Evolutionary conservation across 1,140 invertebrate genomes (phyloP).

Genomic region (Eriosoma lanigerum): DNA sequence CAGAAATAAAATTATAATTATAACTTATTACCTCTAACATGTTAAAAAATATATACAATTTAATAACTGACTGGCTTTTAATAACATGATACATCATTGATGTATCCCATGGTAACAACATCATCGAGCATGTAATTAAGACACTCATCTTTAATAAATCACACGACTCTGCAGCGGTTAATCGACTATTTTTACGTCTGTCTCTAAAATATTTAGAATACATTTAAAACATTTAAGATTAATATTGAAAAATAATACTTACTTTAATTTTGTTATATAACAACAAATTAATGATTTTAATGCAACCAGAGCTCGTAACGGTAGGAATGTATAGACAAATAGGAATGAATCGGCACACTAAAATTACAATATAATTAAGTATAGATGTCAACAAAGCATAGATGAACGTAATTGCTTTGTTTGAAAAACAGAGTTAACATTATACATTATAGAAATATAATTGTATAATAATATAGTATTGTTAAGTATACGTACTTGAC

Average conservation of each 20-base stretch:
- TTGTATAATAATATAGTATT: not conserved
- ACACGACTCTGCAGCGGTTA: constrained; percentile 92
- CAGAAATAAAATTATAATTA: not conserved
- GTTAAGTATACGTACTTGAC: constrained; percentile 64
- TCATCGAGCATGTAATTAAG: constrained; percentile 77
- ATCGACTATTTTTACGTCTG: constrained; percentile 56
- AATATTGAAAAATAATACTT: constrained; percentile 56
- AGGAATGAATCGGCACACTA: constrained; percentile 97
- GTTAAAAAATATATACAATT: constrained; percentile 99
- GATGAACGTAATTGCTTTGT: not conserved
- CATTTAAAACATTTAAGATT: not conserved
- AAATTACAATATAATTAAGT: constrained; percentile 44
- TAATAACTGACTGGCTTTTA: constrained; percentile 97
- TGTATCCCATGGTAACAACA: constrained; percentile 91
- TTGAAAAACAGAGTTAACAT: too few relatives aligned
- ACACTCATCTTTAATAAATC: constrained; percentile 93
- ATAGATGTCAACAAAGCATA: too few relatives aligned
- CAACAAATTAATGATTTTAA: constrained; percentile 76
- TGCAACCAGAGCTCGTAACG: constrained; percentile 85
- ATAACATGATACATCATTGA: constrained; percentile 99
- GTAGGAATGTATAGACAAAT: constrained; percentile 97
- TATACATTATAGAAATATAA: not conserved
- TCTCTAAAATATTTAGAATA: not conserved
- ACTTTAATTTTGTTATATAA: constrained; percentile 72
- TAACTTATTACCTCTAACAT: constrained; percentile 86